A percentile compares a stretch with the other conserved stretches of the same genome.
These are phyloP conservation scores for Hymenochirus boettgeri DNA, from an alignment of 2,113 vertebrate species.

Conservation along the genomic window DNA sequence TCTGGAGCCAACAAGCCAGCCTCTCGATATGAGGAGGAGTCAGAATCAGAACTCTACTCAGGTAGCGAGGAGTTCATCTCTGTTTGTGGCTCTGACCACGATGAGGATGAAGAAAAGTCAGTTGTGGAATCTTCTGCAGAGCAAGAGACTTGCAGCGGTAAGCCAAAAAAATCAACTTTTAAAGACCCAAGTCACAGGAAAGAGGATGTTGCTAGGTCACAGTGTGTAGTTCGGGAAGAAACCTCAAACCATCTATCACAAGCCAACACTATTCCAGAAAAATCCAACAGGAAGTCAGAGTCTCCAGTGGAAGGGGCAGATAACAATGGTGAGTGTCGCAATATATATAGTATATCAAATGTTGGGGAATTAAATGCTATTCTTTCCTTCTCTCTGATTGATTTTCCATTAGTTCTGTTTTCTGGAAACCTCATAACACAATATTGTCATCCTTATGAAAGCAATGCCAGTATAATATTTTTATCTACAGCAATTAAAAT, in stretches of 20 bases:
- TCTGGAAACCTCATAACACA: no score
- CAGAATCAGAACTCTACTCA: conserved; percentile 91
- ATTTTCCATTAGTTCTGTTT: no score
- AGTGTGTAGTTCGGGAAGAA: conserved; percentile 72
- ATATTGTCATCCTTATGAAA: no score
- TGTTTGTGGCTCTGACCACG: conserved; percentile 82
- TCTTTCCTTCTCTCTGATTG: no score
- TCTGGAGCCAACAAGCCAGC: conserved; percentile 77
- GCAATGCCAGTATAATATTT: no score
- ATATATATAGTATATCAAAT: no score
- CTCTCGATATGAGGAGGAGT: conserved; percentile 87
- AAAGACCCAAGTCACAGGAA: conserved; percentile 89
- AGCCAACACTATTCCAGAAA: conserved; percentile 51
- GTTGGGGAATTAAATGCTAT: no score
- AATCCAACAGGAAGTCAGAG: conserved; percentile 59
- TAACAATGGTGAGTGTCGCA: conserved; percentile 69
- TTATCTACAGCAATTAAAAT: no score
- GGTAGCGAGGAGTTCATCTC: conserved; percentile 96
- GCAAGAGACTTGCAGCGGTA: conserved; percentile 55
- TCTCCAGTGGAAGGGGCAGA: conserved; percentile 62
- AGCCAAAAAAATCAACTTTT: conserved; percentile 82
- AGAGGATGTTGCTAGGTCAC: conserved; percentile 86
- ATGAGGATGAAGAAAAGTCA: conserved; percentile 64
- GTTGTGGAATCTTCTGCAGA: conserved; percentile 53
- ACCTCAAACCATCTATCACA: conserved; percentile 68